Conservation (phyloP, 2,888 invertebrate species). For the Hemistola chrysoprasaria region DNA sequence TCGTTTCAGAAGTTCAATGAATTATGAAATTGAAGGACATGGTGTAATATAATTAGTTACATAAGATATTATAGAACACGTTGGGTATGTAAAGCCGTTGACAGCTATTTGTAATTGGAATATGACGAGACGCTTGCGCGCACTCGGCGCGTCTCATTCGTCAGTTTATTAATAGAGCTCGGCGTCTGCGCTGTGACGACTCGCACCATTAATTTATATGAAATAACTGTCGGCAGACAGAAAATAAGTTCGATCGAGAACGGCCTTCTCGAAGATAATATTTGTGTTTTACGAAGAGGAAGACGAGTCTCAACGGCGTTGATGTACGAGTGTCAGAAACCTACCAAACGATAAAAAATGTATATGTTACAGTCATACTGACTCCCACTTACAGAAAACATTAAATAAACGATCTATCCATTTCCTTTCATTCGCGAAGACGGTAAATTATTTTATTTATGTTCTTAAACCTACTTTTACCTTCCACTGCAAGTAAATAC, state of each 20-base stretch:
- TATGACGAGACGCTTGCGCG: constrained; percentile 79
- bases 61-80: constrained; percentile 51
- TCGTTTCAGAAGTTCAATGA: constrained; percentile 34
- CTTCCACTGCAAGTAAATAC: background rate
- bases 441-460: constrained; percentile 33
- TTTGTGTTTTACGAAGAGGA: constrained; percentile 79
- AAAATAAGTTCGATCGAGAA: constrained; percentile 78
- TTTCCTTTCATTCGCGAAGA: constrained; percentile 44
- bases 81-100: constrained; percentile 67
- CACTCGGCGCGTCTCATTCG: constrained; percentile 79
- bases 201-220: constrained; percentile 82
- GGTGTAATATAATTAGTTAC: constrained; percentile 45
- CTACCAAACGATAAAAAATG: constrained; percentile 46
- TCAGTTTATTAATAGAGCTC: constrained; percentile 80
- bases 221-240: constrained; percentile 81
- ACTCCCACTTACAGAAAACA: constrained; percentile 42
- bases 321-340: constrained; percentile 67
- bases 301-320: constrained; percentile 55
- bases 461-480: background rate
- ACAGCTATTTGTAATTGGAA: constrained; percentile 81
- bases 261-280: constrained; percentile 77
- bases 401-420: constrained; percentile 45
- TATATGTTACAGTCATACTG: constrained; percentile 45
- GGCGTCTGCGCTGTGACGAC: constrained; percentile 81
- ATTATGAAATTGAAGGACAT: constrained; percentile 42